Evolutionary conservation across 2,113 vertebrate genomes (phyloP).

Genomic region (Embiotoca jacksoni): DNA sequence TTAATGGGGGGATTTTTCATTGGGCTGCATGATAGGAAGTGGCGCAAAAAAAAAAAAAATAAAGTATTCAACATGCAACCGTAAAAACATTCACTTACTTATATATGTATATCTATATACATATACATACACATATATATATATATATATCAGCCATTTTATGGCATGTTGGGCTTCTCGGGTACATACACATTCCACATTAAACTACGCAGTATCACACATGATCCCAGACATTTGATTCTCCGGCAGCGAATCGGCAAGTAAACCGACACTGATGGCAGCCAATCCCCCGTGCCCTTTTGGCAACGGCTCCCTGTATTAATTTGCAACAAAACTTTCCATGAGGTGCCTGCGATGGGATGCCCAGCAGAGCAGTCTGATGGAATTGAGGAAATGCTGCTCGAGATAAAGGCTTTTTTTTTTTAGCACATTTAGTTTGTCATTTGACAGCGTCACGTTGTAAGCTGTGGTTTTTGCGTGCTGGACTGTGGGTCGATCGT

Average conservation of each 20-base stretch:
- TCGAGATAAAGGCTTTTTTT: background rate
- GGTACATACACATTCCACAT: slow-evolving; percentile 39
- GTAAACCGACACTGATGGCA: slow-evolving; percentile 27
- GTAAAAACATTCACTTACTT: slow-evolving; percentile 16
- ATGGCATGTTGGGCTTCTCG: slow-evolving; percentile 20
- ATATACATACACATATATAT: background rate
- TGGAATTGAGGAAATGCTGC: background rate
- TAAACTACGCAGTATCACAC: slow-evolving; percentile 17
- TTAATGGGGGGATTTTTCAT: slow-evolving; percentile 39
- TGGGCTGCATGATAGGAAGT: slow-evolving; percentile 24
- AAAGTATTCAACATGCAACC: slow-evolving; percentile 20
- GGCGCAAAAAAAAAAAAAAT: slow-evolving; percentile 33
- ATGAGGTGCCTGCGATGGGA: background rate
- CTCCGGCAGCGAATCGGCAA: slow-evolving; percentile 6
- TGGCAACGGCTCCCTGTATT: slow-evolving; percentile 13
- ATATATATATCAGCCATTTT: slow-evolving; percentile 14
- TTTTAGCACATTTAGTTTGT: no score
- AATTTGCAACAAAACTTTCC: slow-evolving; percentile 47
- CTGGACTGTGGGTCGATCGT: background rate
- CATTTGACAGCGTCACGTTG: background rate
- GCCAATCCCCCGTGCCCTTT: slow-evolving; percentile 3
- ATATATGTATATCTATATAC: background rate
- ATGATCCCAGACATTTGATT: slow-evolving; percentile 21
- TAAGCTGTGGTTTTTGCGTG: background rate
- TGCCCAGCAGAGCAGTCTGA: background rate